These are phyloP conservation scores for Anthoscopus minutus DNA, from an alignment of 2,113 vertebrate genomes.

Conservation along the genomic window DNA sequence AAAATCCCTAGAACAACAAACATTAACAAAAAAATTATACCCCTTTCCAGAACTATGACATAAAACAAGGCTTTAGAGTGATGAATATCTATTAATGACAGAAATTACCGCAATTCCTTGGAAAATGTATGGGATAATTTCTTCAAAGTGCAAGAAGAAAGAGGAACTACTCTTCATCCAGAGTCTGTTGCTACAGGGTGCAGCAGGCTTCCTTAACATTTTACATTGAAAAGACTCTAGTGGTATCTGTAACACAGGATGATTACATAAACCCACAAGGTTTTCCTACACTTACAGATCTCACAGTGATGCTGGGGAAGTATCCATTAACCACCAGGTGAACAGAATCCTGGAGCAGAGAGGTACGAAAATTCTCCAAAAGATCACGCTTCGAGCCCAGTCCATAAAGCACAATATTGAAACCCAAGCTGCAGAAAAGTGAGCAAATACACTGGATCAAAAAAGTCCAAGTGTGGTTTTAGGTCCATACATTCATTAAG, in stretches of 20 bases:
- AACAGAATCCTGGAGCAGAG: slow-evolving; percentile 76
- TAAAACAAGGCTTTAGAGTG: neutral
- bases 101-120: neutral
- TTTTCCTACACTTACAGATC: slow-evolving; percentile 80
- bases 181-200: neutral
- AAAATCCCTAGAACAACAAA: neutral
- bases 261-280: neutral
- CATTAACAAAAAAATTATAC: neutral
- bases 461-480: neutral
- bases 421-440: slow-evolving; percentile 79
- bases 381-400: slow-evolving; percentile 91
- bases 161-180: neutral
- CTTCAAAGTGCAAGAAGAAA: neutral
- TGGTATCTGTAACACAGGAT: neutral
- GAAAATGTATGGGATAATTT: neutral
- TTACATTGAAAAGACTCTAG: neutral
- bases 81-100: neutral
- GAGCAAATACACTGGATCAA: slow-evolving; percentile 14
- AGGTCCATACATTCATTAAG: neutral
- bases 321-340: slow-evolving; percentile 96
- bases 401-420: slow-evolving; percentile 91
- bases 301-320: slow-evolving; percentile 92
- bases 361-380: slow-evolving; percentile 86
- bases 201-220: neutral
- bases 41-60: neutral